A percentile compares a stretch with the other conserved stretches of the same genome.
Conservation (phyloP, 2,113 vertebrate species). For the Cryptomyrus ogoouensis region DNA sequence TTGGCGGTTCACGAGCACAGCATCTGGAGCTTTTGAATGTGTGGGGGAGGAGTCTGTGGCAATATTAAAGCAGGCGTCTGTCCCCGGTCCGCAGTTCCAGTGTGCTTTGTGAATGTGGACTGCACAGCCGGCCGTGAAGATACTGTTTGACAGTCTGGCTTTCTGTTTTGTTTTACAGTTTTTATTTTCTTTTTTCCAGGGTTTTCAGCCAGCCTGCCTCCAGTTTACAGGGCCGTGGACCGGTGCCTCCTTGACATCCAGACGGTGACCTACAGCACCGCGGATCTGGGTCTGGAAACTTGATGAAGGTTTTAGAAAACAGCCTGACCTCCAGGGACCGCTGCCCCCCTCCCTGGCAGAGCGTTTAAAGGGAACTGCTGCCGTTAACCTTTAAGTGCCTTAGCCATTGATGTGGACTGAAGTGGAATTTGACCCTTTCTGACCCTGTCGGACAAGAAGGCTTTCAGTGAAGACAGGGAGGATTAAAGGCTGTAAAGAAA, state of each 20-base stretch:
- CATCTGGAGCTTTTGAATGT: conserved; percentile 39
- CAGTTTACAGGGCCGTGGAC: background rate
- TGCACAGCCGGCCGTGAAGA: conserved; percentile 13
- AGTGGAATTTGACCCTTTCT: conserved; percentile 58
- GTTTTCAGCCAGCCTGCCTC: background rate
- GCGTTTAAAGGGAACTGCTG: conserved; percentile 28
- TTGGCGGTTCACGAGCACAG: conserved; percentile 45
- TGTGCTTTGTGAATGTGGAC: conserved; percentile 35
- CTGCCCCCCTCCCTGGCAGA: background rate
- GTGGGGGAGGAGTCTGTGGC: conserved; percentile 48
- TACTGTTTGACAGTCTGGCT: conserved; percentile 19
- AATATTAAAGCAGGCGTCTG: conserved; percentile 59
- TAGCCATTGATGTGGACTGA: conserved; percentile 41
- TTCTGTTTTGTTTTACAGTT: conserved; percentile 16
- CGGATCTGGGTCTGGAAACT: background rate
- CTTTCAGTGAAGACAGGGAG: conserved; percentile 47
- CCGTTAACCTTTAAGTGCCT: conserved; percentile 31
- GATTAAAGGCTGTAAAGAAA: conserved; percentile 11
- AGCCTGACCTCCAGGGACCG: background rate
- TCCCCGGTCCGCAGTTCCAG: conserved; percentile 49
- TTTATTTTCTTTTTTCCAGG: background rate
- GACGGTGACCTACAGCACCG: background rate
- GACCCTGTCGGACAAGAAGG: conserved; percentile 47
- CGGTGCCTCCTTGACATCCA: background rate
- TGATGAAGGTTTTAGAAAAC: background rate